Conservation (phyloP, 2,113 vertebrate genomes). For the Calidris pugnax region DNA sequence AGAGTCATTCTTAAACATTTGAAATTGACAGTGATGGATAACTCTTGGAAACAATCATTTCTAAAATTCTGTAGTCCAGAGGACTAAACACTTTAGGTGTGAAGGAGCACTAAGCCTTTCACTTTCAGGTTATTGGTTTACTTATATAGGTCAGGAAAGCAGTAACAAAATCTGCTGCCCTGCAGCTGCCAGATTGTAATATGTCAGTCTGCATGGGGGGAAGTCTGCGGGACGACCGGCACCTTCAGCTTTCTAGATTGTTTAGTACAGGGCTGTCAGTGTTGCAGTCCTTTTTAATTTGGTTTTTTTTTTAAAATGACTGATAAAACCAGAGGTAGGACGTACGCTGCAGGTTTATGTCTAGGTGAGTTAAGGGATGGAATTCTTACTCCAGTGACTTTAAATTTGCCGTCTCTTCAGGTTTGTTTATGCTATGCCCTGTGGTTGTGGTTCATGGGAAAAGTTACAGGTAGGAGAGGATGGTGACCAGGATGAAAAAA, state of each 20-base stretch:
- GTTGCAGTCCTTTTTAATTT: background rate
- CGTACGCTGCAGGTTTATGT: background rate
- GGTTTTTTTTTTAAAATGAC: background rate
- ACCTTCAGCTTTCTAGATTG: background rate
- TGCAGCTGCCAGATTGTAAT: constrained; percentile 13
- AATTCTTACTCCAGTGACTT: background rate
- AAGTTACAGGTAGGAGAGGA: background rate
- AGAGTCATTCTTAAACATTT: background rate
- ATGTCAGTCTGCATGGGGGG: background rate
- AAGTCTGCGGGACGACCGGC: background rate
- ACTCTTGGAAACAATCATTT: background rate
- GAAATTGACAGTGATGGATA: background rate
- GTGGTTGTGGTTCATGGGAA: background rate
- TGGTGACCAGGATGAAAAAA: background rate
- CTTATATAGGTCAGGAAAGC: constrained; percentile 7
- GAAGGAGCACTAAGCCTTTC: background rate
- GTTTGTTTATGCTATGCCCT: background rate
- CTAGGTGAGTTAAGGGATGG: background rate
- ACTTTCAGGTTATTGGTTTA: constrained; percentile 10
- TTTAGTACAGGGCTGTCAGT: background rate
- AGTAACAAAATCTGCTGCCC: background rate
- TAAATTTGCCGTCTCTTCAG: background rate
- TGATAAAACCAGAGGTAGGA: background rate
- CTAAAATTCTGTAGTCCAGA: background rate
- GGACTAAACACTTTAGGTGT: background rate